A percentile compares a stretch with the other conserved stretches of the same genome.
phyloP scores from a whole-genome alignment of 2,113 vertebrate genomes.

The Cairina moschata region DNA sequence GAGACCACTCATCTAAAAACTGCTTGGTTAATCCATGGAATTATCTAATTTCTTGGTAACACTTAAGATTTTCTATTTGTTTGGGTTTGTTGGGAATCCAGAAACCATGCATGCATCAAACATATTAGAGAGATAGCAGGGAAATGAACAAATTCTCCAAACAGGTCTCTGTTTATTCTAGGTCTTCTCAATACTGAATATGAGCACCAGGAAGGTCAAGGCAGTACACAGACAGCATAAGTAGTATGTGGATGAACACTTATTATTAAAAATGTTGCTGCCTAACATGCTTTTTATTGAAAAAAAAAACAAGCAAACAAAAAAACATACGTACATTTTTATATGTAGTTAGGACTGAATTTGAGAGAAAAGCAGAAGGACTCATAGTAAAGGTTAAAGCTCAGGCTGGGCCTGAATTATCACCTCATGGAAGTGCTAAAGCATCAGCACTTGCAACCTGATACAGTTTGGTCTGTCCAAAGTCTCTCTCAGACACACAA shows the following conservation, averaged over 20 bases:
- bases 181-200: background rate
- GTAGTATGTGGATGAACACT: background rate
- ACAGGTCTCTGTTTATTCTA: constrained; percentile 1
- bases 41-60: background rate
- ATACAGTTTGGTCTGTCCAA: background rate
- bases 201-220: background rate
- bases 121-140: background rate
- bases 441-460: background rate
- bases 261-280: background rate
- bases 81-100: constrained; percentile 26
- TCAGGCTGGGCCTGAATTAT: background rate
- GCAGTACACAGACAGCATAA: background rate
- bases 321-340: background rate
- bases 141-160: constrained; percentile 2
- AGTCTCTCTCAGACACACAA: background rate
- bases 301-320: background rate
- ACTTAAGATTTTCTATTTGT: background rate
- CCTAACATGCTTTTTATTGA: background rate
- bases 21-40: background rate
- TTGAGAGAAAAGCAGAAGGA: background rate
- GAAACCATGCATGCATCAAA: background rate
- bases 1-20: constrained; percentile 7
- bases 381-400: background rate
- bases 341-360: background rate
- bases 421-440: background rate